Evolutionary conservation across 2,797 vertebrate genomes (phyloP), one percentile per base, ranked within the genome.

Genomic region (Urophycis tenuis): DNA sequence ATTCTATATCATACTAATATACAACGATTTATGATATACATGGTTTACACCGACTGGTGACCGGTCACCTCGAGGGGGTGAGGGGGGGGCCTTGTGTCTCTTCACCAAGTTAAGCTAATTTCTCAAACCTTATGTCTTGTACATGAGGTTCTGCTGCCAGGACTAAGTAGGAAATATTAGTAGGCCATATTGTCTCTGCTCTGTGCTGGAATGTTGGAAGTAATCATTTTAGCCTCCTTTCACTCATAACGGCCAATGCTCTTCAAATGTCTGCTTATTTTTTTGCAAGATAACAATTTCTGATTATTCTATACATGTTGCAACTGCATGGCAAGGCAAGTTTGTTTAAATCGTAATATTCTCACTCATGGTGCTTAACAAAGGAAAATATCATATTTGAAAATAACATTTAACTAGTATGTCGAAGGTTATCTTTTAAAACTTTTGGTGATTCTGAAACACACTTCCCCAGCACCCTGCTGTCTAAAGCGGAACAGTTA

Each of bases 61-160:
- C 22, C n/a, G 49, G 5, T 49, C 45, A 22, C 15, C 45, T 49
- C 3, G 12, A 22, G 17, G 22, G 67, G 25, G 67, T 30, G 67
- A 31, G 67, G 60, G 19, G 25, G 45, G 64, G 35, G 8, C 11
- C 9, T 35, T 17, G 14, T 22, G 73, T 75, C 25, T 75, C 69
- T 74, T 78, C 74, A 25, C 60, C 45, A n/a, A 35, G 31, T 78
- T 35, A 22, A 74, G 53, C 25, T 70, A 29, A 31, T 11, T 10
- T 3, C 5, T 22, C 49, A n/a, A 53, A 14, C 2, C 49, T 7
- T 7, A 8, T 41, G 39, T 35, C 34, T 45, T 45, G 41, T 17
- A 14, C 41, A 45, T 45, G 15, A 45, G 41, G 15, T 3, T 17
- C 39, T 45, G 14, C 1, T 15, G 41, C 41, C 17, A 4, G 15